These are phyloP conservation scores for Parelbella ahira DNA, from an alignment of 2,888 invertebrate genomes.

Conservation along the genomic window DNA sequence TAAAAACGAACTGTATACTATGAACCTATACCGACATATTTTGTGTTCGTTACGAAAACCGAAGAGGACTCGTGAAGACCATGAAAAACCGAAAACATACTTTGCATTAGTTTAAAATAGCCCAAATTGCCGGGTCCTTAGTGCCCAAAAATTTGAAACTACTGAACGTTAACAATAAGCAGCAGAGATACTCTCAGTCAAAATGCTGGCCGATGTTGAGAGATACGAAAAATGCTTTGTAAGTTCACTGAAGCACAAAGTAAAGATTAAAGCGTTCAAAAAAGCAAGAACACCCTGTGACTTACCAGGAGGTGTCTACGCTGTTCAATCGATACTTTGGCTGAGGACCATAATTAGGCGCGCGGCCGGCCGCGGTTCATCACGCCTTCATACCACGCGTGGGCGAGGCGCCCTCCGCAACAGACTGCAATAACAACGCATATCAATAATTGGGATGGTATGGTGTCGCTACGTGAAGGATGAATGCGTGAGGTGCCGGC, in stretches of 20 bases:
- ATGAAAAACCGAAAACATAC: slow-evolving; percentile 5
- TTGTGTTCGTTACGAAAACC: no score
- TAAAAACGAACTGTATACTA: no score
- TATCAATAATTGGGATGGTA: slow-evolving; percentile 70
- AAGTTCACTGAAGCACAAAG: slow-evolving; percentile 65
- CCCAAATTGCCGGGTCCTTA: slow-evolving; percentile 1
- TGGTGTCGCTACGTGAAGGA: slow-evolving; percentile 68
- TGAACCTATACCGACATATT: no score
- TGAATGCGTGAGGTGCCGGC: slow-evolving; percentile 73
- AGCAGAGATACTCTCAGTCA: background rate
- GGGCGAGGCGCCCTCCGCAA: slow-evolving; percentile 65
- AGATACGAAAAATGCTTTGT: slow-evolving; percentile 9
- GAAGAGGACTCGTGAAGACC: no score
- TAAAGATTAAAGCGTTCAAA: slow-evolving; percentile 77
- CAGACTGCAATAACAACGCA: slow-evolving; percentile 76
- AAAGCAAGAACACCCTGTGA: slow-evolving; percentile 78
- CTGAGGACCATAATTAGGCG: slow-evolving; percentile 61
- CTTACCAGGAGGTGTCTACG: slow-evolving; percentile 79
- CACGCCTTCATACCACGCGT: slow-evolving; percentile 72
- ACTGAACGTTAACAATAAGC: slow-evolving; percentile 3
- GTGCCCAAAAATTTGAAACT: slow-evolving; percentile 8
- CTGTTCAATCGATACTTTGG: slow-evolving; percentile 78
- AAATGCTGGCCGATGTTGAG: slow-evolving; percentile 1
- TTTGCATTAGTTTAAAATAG: slow-evolving; percentile 1
- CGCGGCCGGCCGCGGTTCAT: slow-evolving; percentile 77